Evolutionary conservation across 2,888 invertebrate genomes (phyloP), one percentile per base, ranked within the genome.

Genomic region (Microdon myrmicae): DNA sequence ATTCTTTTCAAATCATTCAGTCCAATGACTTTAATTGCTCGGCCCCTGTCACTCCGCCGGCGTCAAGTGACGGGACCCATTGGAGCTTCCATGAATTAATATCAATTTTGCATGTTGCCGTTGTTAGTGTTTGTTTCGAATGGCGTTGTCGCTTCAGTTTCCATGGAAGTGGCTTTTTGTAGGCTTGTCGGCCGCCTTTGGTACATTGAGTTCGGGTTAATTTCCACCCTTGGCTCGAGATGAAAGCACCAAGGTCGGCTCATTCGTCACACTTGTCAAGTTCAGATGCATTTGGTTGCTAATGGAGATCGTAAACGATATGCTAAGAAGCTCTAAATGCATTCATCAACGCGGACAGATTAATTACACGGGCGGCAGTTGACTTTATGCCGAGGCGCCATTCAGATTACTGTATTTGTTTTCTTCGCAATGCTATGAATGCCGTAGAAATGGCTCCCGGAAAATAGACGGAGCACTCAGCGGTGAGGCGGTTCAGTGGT

Each of bases 41-140:
- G 29, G 20, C 22, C 32, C 51, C 34, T 14, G 4, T 6, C 22
- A 25, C 17, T 5, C 34, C n/a, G 25, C 12, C 22, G 9, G 12
- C 29, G 4, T 29, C 12, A 13, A 29, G 34, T 34, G 32, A 4
- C n/a, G 9, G 17, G 17, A 2, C 6, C 12, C 10, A 4, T 23
- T 14, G 16, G 49, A 72, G 73, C 73, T 77, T 75, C 75, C 71
- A 68, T 73, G 75, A 77, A 78, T 77, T 78, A 77, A 77, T 77
- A 76, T 76, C 73, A 75, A 76, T 77, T 77, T 77, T 77, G 77
- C 77, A 77, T 77, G 77, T 77, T 73, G 73, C 73, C 71, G 71
- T 76, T 74, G 51, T 64, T 47, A 64, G 58, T 58, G 56, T 64
- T 64, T 58, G 53, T 64, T 64, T 64, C n/a, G 58, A 58, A 56